Evolutionary conservation across 2,888 invertebrate species (phyloP), one percentile per base, ranked within the genome.

Genomic region (Tiliacea citrago): DNA sequence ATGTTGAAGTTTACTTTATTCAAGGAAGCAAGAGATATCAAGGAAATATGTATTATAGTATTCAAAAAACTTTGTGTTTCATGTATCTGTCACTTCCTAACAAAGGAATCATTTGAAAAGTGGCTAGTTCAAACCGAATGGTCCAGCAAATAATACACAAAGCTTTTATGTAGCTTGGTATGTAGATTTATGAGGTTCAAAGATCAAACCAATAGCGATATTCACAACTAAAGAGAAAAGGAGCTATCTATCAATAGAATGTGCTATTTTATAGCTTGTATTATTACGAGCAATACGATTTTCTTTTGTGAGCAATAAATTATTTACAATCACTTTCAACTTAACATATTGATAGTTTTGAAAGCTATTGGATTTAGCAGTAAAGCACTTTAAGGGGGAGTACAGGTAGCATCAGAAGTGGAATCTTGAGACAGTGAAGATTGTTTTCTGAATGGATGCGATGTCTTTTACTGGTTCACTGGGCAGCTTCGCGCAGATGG

Each of bases 321-420:
- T 74, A 85, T 86, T 86, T 84, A 87, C 81, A 86, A 80, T 83
- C 85, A 81, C 85, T 83, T 78, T 74, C 69, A 83, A 82, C 83
- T 85, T 80, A 79, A 85, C 82, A 86, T 84, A 87, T 86, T 85
- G 86, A 88, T 87, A 76, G 86, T 83, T 85, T 80, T 76, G 76
- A 76, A 81, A 74, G 79, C 77, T 74, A 84, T 79, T 73, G 63
- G 68, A 75, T 63, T 74, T 73, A 80, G 77, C 77, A 78, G 71
- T 81, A 73, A 86, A 83, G 75, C 67, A 85, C 75, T 75, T 73
- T 68, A 81, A 75, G 73, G 67, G 65, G 13, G 57, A 60, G 87
- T 86, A 84, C 81, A 86, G 71, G 69, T 70, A 68, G 49, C 35
- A 61, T 16, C 74, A 81, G 16, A 87, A 86, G 79, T 78, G 24